Evolutionary conservation across 2,113 vertebrate species (phyloP), one percentile per base, ranked within the genome.

Genomic region (Lophura nycthemera): DNA sequence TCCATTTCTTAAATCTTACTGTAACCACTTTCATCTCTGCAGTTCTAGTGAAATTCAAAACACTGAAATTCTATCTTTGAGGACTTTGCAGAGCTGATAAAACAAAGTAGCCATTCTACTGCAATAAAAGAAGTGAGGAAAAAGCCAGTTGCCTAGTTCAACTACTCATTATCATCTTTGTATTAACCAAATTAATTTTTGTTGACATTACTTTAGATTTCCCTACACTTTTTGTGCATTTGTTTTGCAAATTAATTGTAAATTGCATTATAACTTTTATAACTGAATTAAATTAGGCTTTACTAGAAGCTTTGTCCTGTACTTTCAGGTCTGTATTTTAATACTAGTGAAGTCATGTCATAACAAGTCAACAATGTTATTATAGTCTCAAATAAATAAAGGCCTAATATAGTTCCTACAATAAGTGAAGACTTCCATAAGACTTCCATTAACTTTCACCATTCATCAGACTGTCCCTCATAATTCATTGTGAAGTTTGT

Each of bases 391-490:
- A n/a, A 76, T 61, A 90, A 72, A 83, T 66, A 91, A 85, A 92
- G 38, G 17, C 59, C 67, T 90, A 84, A 79, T 84, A 40, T 34
- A 82, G 34, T 78, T 83, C 74, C 73, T 87, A 59, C 47, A 92
- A 50, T 75, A 83, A 86, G 52, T 57, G 12, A n/a, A 90, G 19
- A n/a, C 34, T 92, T 34, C 60, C 40, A 76, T 84, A n/a, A 90
- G 19, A n/a, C 32, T 92, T 34, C 60, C 40, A 76, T 84, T 93
- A 88, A 65, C 77, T 92, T 93, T 90, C 11, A 45, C 40, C 40
- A 63, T 83, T 81, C 30, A 38, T 90, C 86, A 81, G 29, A 61
- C 65, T 89, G 86, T 88, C 76, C 79, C 70, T 88, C 74, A 81
- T 73, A 85, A 72, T 90, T 93, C 36, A 30, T 72, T 21, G 29